Evolutionary conservation across 2,113 vertebrate species (phyloP).

Genomic region (Serilophus lunatus): DNA sequence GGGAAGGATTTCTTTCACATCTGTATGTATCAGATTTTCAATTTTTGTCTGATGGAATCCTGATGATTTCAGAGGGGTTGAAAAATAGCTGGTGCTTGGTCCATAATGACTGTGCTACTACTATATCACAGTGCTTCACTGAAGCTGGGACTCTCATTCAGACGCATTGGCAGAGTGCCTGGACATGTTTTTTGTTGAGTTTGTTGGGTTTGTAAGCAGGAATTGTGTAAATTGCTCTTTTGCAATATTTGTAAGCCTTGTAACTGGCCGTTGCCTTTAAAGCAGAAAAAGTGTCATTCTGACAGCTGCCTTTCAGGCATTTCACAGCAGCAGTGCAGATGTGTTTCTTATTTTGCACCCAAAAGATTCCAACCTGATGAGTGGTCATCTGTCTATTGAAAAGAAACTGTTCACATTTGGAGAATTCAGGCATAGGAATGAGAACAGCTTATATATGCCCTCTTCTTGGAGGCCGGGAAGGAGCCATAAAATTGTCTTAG

Average conservation of each 20-base stretch:
- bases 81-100: constrained; percentile 43
- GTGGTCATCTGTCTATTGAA: background rate
- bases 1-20: constrained; percentile 16
- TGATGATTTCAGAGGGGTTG: constrained; percentile 14
- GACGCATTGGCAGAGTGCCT: background rate
- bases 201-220: constrained; percentile 29
- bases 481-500: constrained; percentile 50
- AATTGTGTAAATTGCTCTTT: constrained; percentile 49
- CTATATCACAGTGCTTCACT: background rate
- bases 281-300: constrained; percentile 39
- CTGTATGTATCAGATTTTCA: constrained; percentile 51
- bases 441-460: background rate
- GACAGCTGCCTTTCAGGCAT: constrained; percentile 49
- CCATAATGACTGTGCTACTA: constrained; percentile 35
- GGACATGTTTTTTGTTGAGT: background rate
- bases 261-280: constrained; percentile 16
- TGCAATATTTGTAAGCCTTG: constrained; percentile 31
- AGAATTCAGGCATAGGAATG: constrained; percentile 8
- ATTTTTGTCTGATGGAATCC: constrained; percentile 46
- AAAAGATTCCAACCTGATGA: constrained; percentile 51
- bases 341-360: constrained; percentile 35
- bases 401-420: constrained; percentile 33
- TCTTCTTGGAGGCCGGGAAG: constrained; percentile 54
- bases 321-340: constrained; percentile 29
- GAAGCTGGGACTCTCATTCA: background rate